Evolutionary conservation across 2,888 invertebrate genomes (phyloP).

Genomic region (Teinopalpus imperialis): DNA sequence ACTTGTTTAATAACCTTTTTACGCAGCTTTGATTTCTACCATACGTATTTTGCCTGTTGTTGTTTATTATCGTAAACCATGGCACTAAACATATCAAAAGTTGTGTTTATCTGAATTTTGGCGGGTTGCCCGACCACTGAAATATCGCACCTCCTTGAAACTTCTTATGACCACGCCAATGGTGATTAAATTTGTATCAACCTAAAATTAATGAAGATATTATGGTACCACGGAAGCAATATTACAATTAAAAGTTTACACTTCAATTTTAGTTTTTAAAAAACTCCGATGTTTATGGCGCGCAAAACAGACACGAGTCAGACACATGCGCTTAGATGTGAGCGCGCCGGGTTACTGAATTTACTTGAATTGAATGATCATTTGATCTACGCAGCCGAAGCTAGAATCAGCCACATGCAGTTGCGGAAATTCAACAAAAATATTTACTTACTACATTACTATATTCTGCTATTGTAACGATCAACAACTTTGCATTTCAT

Average conservation of each 20-base stretch:
- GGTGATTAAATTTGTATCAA: conserved; percentile 3
- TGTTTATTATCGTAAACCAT: conserved; percentile 18
- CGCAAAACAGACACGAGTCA: conserved; percentile 8
- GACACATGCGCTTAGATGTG: conserved; percentile 4
- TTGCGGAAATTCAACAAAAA: too few relatives aligned
- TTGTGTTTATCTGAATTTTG: conserved; percentile 46
- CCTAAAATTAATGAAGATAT: neutral
- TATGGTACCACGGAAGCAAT: too few relatives aligned
- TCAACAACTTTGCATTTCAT: too few relatives aligned
- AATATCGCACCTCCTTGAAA: conserved; percentile 66
- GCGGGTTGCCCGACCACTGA: conserved; percentile 65
- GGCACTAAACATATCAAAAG: conserved; percentile 34
- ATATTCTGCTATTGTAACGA: too few relatives aligned
- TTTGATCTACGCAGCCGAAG: conserved; percentile 1
- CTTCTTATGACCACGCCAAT: conserved; percentile 30
- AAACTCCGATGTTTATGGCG: conserved; percentile 7
- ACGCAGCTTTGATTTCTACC: too few relatives aligned
- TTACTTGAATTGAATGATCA: conserved; percentile 6
- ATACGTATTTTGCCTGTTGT: conserved; percentile 5
- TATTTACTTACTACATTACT: too few relatives aligned
- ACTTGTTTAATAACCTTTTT: too few relatives aligned
- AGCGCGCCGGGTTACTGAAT: conserved; percentile 23
- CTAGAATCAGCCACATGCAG: too few relatives aligned
- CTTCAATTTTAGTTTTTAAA: neutral
- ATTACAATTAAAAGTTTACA: neutral